Percentiles rank a stretch among this genome's conserved stretches.
Evolutionary conservation across 2,888 invertebrate genomes (phyloP).

Genomic region (Metellina segmentata): DNA sequence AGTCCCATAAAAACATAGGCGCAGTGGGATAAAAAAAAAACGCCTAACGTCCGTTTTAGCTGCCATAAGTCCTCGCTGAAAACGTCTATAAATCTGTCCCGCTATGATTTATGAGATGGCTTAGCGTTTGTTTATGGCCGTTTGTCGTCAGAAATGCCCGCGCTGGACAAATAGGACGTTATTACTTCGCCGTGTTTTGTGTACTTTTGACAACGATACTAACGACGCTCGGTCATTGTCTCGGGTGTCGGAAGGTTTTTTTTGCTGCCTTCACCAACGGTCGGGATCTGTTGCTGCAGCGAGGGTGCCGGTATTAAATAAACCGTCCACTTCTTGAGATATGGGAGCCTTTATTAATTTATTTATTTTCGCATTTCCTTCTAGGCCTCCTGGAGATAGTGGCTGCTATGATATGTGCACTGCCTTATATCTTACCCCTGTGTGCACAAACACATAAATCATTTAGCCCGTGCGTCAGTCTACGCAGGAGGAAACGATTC

Average conservation of each 20-base stretch:
- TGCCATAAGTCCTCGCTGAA: constrained; percentile 18
- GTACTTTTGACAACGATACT: constrained; percentile 38
- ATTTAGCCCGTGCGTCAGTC: too few species aligned
- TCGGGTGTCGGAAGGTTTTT: not conserved
- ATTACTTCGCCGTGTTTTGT: constrained; percentile 49
- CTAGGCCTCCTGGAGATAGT: not conserved
- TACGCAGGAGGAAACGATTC: too few species aligned
- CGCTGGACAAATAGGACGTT: constrained; percentile 63
- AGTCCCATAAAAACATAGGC: constrained; percentile 39
- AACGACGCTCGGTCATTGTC: constrained; percentile 25
- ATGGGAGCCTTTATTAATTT: constrained; percentile 8
- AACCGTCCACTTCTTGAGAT: not conserved
- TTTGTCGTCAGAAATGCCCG: constrained; percentile 38
- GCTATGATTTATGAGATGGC: constrained; percentile 51
- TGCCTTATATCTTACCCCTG: too few species aligned
- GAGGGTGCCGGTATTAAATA: constrained; percentile 8
- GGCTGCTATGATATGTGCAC: too few species aligned
- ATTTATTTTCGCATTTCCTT: not conserved
- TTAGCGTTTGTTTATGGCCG: constrained; percentile 66
- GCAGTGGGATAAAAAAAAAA: constrained; percentile 17
- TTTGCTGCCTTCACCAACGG: not conserved
- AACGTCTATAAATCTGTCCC: constrained; percentile 61
- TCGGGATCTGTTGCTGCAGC: constrained; percentile 14
- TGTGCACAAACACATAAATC: too few species aligned
- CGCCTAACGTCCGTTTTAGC: constrained; percentile 37